Conservation (phyloP, 2,113 vertebrate species). For the Pteruthius melanotis region DNA sequence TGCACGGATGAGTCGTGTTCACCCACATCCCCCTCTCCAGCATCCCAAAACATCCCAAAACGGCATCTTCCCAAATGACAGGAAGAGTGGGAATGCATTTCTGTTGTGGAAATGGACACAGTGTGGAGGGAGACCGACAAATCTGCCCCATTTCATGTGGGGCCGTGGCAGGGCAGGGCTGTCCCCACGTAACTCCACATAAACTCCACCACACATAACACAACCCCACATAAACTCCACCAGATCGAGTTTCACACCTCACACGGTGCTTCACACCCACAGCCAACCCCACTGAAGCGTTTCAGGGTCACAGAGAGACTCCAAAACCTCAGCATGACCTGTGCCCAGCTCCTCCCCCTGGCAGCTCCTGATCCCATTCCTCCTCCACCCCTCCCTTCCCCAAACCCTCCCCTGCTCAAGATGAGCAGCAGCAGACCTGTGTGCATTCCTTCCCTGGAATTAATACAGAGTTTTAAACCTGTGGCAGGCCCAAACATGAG, state of each 20-base stretch:
- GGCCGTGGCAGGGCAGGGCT: accelerated
- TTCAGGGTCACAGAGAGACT: neutral
- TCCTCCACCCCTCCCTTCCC: neutral
- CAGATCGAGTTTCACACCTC: neutral
- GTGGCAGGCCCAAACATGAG: neutral
- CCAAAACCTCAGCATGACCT: neutral
- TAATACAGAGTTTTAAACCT: neutral
- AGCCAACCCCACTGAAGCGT: neutral
- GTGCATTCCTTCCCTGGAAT: neutral
- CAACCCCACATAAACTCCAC: too few species aligned
- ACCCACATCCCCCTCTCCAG: neutral
- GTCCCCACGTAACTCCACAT: too few species aligned
- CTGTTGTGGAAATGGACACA: neutral
- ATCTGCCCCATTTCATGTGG: neutral
- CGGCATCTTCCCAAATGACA: neutral
- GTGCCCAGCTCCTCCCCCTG: neutral
- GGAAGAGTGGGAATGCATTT: neutral
- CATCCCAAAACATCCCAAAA: neutral
- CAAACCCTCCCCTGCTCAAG: neutral
- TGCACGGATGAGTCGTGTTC: neutral
- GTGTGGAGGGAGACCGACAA: neutral
- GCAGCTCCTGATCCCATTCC: neutral
- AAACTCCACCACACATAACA: too few species aligned
- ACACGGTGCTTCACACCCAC: neutral
- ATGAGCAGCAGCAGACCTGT: neutral